These are phyloP conservation scores for Cephalopterus ornatus DNA, from an alignment of 2,113 vertebrate genomes.

Conservation along the genomic window DNA sequence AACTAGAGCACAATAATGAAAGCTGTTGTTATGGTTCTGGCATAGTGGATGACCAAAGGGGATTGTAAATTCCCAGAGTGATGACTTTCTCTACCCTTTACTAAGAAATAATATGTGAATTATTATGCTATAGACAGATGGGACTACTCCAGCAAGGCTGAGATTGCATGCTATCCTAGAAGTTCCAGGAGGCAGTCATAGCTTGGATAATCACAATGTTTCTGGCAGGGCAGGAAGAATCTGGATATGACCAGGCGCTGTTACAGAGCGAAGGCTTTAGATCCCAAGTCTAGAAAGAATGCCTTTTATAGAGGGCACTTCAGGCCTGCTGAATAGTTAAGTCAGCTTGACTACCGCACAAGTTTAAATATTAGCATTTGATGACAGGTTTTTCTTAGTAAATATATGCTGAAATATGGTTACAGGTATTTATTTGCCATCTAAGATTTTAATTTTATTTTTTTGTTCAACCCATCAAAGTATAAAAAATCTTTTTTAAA, in stretches of 20 bases:
- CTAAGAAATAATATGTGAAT: background rate
- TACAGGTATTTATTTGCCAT: background rate
- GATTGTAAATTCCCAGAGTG: conserved; percentile 31
- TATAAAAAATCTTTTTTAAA: background rate
- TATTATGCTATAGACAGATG: background rate
- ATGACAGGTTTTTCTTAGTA: background rate
- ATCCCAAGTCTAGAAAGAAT: background rate
- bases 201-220: background rate
- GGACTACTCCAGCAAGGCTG: background rate
- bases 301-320: background rate
- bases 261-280: background rate
- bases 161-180: background rate
- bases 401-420: background rate
- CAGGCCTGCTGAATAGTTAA: background rate
- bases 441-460: background rate
- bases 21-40: conserved; percentile 18
- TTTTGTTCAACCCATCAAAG: background rate
- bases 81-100: conserved; percentile 1
- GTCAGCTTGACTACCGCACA: background rate
- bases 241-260: background rate
- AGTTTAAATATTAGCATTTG: background rate
- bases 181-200: background rate
- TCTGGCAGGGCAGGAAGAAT: background rate
- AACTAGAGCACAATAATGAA: conserved; percentile 19
- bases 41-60: background rate